phyloP scores from a whole-genome alignment of 2,888 invertebrate species.

The Proisotoma minuta region DNA sequence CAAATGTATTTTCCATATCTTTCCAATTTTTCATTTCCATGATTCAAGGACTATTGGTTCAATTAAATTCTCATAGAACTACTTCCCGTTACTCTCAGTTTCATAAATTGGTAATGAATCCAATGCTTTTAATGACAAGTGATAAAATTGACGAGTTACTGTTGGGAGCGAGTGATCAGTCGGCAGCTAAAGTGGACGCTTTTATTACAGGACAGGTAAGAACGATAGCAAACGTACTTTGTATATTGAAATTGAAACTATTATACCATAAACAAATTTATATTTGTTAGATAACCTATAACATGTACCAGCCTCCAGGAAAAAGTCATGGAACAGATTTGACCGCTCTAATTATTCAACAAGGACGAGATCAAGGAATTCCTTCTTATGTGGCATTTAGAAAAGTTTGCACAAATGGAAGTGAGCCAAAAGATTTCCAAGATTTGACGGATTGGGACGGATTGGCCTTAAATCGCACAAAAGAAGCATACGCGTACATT shows the following conservation, averaged over 20 bases:
- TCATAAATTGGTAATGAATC: conserved; percentile 75
- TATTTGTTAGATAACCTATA: conserved; percentile 59
- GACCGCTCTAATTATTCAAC: conserved; percentile 80
- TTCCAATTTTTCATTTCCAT: conserved; percentile 87
- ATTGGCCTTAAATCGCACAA: too few relatives aligned
- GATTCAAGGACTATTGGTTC: conserved; percentile 54
- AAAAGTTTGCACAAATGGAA: conserved; percentile 69
- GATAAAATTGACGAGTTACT: conserved; percentile 63
- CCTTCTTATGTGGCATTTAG: conserved; percentile 73
- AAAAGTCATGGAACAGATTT: conserved; percentile 68
- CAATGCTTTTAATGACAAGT: conserved; percentile 63
- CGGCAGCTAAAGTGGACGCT: conserved; percentile 60
- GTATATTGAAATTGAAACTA: background rate
- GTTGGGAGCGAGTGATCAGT: conserved; percentile 63
- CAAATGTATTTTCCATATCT: conserved; percentile 95
- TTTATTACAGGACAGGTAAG: conserved; percentile 62
- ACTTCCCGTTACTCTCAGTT: conserved; percentile 63
- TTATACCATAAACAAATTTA: background rate
- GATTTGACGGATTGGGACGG: too few relatives aligned
- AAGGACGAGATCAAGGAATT: conserved; percentile 82
- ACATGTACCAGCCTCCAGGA: conserved; percentile 61
- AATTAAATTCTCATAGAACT: conserved; percentile 54
- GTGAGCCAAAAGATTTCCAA: too few relatives aligned
- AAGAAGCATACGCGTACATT: too few relatives aligned
- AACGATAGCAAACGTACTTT: background rate